These are phyloP conservation scores for Mormyrus iriodes DNA, from an alignment of 2,113 vertebrate species.

Conservation along the genomic window DNA sequence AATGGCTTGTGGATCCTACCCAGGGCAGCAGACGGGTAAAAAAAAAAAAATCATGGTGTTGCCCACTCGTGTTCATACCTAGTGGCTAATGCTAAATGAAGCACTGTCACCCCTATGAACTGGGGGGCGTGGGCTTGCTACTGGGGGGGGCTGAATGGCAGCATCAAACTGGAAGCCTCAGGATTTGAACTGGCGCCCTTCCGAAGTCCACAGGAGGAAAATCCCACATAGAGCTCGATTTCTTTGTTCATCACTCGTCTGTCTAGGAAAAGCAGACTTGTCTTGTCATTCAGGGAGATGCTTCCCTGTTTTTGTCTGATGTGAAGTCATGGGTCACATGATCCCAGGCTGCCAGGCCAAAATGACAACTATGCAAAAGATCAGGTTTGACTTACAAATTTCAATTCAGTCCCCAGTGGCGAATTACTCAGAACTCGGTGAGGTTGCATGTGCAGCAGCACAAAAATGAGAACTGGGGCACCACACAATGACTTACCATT, in stretches of 20 bases:
- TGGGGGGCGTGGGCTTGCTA: not conserved
- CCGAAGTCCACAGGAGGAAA: not conserved
- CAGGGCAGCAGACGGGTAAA: not conserved
- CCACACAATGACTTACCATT: not conserved
- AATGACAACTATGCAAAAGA: not conserved
- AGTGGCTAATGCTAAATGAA: not conserved
- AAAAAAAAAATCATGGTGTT: not conserved
- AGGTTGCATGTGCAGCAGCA: not conserved
- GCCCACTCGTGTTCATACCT: not conserved
- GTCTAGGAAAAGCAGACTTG: not conserved
- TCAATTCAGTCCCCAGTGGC: not conserved
- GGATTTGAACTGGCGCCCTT: not conserved
- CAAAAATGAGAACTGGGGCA: not conserved
- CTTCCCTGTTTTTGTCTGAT: not conserved
- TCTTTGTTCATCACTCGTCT: not conserved
- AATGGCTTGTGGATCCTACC: not conserved
- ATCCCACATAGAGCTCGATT: not conserved
- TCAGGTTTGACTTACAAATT: not conserved
- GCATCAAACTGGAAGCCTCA: not conserved
- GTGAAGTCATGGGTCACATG: not conserved
- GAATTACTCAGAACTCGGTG: not conserved
- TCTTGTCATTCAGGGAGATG: not conserved
- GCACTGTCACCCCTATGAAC: not conserved
- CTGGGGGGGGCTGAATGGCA: not conserved
- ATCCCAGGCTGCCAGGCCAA: not conserved